phyloP scores from a whole-genome alignment of 2,797 vertebrate species.

The Amazona finschi region DNA sequence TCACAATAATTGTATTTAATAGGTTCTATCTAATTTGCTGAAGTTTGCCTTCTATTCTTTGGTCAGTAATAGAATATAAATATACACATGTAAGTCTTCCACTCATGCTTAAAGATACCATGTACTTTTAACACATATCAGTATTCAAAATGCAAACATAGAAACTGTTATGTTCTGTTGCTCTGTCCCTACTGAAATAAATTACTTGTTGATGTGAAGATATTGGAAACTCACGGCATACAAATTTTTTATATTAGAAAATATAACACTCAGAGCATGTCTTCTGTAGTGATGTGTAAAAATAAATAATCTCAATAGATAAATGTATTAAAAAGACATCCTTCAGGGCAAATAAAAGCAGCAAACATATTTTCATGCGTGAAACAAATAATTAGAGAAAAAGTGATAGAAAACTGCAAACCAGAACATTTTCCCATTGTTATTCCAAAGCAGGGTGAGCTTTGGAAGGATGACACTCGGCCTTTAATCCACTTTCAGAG shows the following conservation, averaged over 20 bases:
- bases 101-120: background rate
- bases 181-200: slow-evolving; percentile 30
- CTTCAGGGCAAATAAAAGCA: slow-evolving; percentile 26
- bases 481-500: background rate
- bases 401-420: slow-evolving; percentile 39
- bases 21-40: slow-evolving; percentile 44
- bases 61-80: slow-evolving; percentile 23
- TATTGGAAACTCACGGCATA: slow-evolving; percentile 35
- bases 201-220: slow-evolving; percentile 41
- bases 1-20: slow-evolving; percentile 54
- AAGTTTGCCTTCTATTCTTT: slow-evolving; percentile 41
- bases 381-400: slow-evolving; percentile 54
- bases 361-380: slow-evolving; percentile 45
- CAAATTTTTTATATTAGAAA: slow-evolving; percentile 38
- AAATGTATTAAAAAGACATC: slow-evolving; percentile 44
- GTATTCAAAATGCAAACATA: slow-evolving; percentile 17
- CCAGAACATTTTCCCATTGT: background rate
- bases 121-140: slow-evolving; percentile 27
- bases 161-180: background rate
- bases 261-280: background rate
- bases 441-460: background rate
- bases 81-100: slow-evolving; percentile 16
- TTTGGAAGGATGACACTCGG: background rate
- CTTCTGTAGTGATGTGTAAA: slow-evolving; percentile 28
- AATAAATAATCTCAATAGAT: slow-evolving; percentile 39